Base-by-base conservation (phyloP, 2,888 invertebrate species). In the Machimus atricapillus region DNA sequence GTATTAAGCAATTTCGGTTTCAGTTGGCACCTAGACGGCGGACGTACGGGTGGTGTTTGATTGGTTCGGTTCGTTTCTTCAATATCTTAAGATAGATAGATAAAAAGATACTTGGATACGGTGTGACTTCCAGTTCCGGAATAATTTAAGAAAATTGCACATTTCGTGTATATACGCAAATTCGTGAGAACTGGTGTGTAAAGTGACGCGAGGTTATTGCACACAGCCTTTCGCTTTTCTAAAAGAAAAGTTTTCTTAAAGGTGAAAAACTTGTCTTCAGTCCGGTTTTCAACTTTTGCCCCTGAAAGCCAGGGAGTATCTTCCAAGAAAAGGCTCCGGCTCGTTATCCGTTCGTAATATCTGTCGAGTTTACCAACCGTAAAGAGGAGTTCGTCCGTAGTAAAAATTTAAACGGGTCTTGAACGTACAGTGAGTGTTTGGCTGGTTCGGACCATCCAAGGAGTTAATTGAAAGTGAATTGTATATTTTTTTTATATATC, bases 1-100 rank as follows among this genome's bases (percentile, higher is more conserved):
- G 66, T 78, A 78, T 81, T 81, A 81, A 81, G 81, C 81, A 81
- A 81, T 81, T 81, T 81, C 52, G 31, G 81, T 81, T 81, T 81
- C 81, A 81, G 81, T 81, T 81, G 46, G 52, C 81, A 52, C 31
- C 56, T 52, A 81, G 81, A 81, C 46, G 34, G 81, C 81, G 81
- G 52, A 66, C 66, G 66, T 14, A 66, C 23, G 66, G 66, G 66
- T 66, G 66, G 27, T 66, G 23, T 66, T 0, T 27, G 27, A 40
- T 40, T 40, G 40, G n/a, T 23, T 58, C 19, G 58, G 58, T 7
- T 23, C 23, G 66, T 12, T 66, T 12, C 66, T 66, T 66, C 1
- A 66, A 3, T 66, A 8, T 2, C 23, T 27, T 27, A 2, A 66
- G 5, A 27, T 27, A 66, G 27, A 12, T 9, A 43, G 43, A 14